Base-by-base conservation (phyloP, 1,140 invertebrate genomes). In the Drosophila murphyi region DNA sequence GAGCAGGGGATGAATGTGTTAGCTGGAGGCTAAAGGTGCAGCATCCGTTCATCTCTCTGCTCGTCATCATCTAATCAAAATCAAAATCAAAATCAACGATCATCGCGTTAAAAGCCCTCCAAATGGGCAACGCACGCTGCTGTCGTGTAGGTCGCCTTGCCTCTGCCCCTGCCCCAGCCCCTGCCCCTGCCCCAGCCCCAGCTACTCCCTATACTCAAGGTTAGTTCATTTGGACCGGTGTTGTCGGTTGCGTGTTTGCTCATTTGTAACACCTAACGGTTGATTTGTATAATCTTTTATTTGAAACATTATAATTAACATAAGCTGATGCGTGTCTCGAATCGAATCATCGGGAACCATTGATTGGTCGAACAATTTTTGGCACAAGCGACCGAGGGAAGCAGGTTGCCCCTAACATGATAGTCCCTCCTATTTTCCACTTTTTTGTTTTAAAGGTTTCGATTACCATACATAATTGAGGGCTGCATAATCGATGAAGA, bases 201-300 rank as follows among this genome's bases (percentile, higher is more conserved):
- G 31, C 41, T 37, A 5, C 28, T 8, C 5, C 8, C 50, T 35
- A 43, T 2, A 31, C 29, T 10, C 6, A 4, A 5, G 20, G 7
- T 5, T 6, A 7, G 5, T 20, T 8, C 4, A 4, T 41, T 51
- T n/a, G 51, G 43, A 32, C n/a, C 43, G 12, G 54, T 12, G 10
- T 48, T 37, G 41, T 7, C 8, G 32, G 60, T 76, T 68, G 82
- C 82, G 82, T 85, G 82, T 72, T 86, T 75, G 78, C 74, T 87
- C 69, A 82, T 85, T 86, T 87, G 82, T 87, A 87, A 86, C 82
- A 86, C 82, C 82, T 82, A 87, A 86, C 82, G 82, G 82, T 87
- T 57, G 67, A 87, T 86, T 78, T 78, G 57, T 82, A 78, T 69
- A 87, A 87, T 87, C 82, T 72, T 71, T 87, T 75, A 65, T 47